Conservation (phyloP, 2,797 vertebrate species). For the Acomys russatus region DNA sequence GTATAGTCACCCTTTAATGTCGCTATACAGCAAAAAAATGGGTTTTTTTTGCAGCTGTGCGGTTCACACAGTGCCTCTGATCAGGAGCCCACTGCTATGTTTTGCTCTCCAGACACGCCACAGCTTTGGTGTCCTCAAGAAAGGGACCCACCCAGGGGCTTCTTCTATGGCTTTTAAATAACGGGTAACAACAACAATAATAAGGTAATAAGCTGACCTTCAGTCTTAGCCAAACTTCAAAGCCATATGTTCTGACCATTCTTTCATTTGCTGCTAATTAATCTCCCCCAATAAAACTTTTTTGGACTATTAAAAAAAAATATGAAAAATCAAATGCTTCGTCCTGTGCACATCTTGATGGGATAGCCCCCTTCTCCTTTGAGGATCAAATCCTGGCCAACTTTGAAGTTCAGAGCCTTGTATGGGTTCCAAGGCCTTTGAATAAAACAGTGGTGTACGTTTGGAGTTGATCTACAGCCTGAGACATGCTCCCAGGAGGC, state of each 20-base stretch:
- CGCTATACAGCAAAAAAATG: background rate
- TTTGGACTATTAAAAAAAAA: slow-evolving; percentile 47
- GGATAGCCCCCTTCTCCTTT: slow-evolving; percentile 7
- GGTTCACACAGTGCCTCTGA: slow-evolving; percentile 13
- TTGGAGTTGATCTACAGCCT: slow-evolving; percentile 35
- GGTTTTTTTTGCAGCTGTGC: slow-evolving; percentile 38
- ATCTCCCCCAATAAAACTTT: slow-evolving; percentile 58
- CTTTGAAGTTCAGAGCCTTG: slow-evolving; percentile 73
- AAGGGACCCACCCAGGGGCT: slow-evolving; percentile 45
- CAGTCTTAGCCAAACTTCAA: slow-evolving; percentile 80
- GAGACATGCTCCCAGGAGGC: slow-evolving; percentile 63
- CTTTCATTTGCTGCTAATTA: slow-evolving; percentile 85
- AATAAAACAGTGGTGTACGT: slow-evolving; percentile 27
- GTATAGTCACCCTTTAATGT: slow-evolving; percentile 26
- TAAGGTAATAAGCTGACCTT: slow-evolving; percentile 76
- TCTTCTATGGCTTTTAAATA: slow-evolving; percentile 57
- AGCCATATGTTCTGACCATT: slow-evolving; percentile 85
- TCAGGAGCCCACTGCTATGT: background rate
- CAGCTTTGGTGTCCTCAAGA: slow-evolving; percentile 65
- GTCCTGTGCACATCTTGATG: slow-evolving; percentile 72
- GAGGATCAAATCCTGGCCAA: slow-evolving; percentile 65
- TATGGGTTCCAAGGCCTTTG: slow-evolving; percentile 64
- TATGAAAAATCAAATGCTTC: slow-evolving; percentile 56
- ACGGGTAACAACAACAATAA: slow-evolving; percentile 67
- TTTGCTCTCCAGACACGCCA: slow-evolving; percentile 60